These are phyloP conservation scores for Idaea dimidiata DNA, from an alignment of 2,888 invertebrate genomes.

Conservation along the genomic window DNA sequence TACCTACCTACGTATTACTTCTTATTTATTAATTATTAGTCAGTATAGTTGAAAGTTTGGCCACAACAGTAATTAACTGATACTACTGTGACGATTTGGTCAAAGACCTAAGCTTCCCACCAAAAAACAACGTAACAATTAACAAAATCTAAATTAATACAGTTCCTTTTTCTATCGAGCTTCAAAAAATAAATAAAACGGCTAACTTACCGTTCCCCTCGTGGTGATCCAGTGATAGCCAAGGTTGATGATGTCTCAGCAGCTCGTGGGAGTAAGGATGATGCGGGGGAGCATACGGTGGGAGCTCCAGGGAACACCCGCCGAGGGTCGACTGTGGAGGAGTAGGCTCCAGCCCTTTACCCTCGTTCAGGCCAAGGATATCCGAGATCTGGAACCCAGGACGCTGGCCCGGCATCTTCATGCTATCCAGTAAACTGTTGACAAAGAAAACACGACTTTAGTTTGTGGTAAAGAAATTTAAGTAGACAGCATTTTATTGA, in stretches of 20 bases:
- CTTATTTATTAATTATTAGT: no score
- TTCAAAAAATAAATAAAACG: conserved; percentile 7
- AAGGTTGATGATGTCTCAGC: conserved; percentile 70
- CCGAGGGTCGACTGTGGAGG: conserved; percentile 50
- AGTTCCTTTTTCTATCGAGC: no score
- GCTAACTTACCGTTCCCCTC: conserved; percentile 56
- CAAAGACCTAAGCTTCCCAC: no score
- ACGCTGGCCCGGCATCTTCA: conserved; percentile 89
- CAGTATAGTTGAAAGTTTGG: no score
- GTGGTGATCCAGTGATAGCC: conserved; percentile 70
- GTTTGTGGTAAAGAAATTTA: background rate
- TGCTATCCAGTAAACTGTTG: conserved; percentile 88
- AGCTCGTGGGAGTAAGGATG: conserved; percentile 68
- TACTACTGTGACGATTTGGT: no score
- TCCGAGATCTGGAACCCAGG: conserved; percentile 96
- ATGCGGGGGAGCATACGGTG: conserved; percentile 64
- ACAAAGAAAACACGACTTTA: conserved; percentile 18
- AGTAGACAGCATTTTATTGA: no score
- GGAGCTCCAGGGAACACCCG: conserved; percentile 58
- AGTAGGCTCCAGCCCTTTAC: conserved; percentile 66
- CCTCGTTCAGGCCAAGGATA: conserved; percentile 93
- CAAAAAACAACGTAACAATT: no score
- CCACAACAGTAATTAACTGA: no score
- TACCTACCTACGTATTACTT: no score
- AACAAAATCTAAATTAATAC: no score